Percentiles rank a stretch among this genome's conserved stretches.
Evolutionary conservation across 2,888 invertebrate species (phyloP).

Genomic region (Chalcis sispes): DNA sequence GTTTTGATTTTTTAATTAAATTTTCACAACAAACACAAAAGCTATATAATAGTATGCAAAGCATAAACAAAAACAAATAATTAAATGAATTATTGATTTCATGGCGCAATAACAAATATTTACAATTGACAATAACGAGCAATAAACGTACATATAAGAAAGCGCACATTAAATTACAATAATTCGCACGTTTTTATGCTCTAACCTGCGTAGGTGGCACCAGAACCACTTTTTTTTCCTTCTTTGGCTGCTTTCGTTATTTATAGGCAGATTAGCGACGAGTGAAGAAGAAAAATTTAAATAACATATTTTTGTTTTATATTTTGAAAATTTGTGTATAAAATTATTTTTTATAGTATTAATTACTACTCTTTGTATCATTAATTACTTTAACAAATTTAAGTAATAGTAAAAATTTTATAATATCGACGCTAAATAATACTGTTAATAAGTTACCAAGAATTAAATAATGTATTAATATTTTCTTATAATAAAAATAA

Average conservation of each 20-base stretch:
- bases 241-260: constrained; percentile 60
- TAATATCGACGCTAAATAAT: too few relatives aligned
- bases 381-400: not conserved
- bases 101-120: too few relatives aligned
- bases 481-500: not conserved
- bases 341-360: not conserved
- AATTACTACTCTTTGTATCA: not conserved
- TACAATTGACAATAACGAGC: constrained; percentile 10
- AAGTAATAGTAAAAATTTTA: too few relatives aligned
- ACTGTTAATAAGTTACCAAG: too few relatives aligned
- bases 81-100: too few relatives aligned
- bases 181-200: constrained; percentile 48
- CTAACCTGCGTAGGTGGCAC: constrained; percentile 68
- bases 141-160: constrained; percentile 3
- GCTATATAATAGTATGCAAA: not conserved
- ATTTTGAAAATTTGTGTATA: too few relatives aligned
- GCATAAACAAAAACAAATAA: not conserved
- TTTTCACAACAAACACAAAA: constrained; percentile 19
- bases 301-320: constrained; percentile 4
- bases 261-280: constrained; percentile 42
- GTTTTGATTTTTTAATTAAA: too few relatives aligned
- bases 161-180: constrained; percentile 26
- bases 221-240: constrained; percentile 65
- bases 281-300: constrained; percentile 37
- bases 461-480: not conserved